Conservation (phyloP, 2,113 vertebrate genomes). For the Cettia cetti region DNA sequence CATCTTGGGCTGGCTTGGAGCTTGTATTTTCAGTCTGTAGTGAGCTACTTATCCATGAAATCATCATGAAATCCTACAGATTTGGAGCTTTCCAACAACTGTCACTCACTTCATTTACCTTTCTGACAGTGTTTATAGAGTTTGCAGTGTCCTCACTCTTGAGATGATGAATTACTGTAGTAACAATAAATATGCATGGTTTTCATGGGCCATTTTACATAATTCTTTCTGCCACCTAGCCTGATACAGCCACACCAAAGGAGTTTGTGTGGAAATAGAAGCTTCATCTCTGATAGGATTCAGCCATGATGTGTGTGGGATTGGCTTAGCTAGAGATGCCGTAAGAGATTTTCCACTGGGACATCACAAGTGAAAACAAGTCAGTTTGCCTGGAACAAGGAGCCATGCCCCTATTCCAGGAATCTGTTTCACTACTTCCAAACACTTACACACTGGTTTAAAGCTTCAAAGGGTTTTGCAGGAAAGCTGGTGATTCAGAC, state of each 20-base stretch:
- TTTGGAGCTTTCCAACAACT: not conserved
- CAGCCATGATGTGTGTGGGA: not conserved
- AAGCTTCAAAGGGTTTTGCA: not conserved
- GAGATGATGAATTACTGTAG: not conserved
- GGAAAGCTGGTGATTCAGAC: not conserved
- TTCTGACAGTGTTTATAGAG: not conserved
- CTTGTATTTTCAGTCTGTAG: not conserved
- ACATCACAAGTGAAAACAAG: not conserved
- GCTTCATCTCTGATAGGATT: not conserved
- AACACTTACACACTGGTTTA: not conserved
- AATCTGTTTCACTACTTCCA: not conserved
- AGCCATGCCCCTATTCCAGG: not conserved
- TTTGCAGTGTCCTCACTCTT: not conserved
- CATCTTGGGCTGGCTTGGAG: not conserved
- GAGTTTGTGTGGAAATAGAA: not conserved
- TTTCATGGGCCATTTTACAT: not conserved
- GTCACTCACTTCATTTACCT: not conserved
- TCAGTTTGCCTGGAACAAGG: not conserved
- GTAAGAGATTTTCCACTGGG: not conserved
- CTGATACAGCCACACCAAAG: not conserved
- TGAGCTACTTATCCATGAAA: not conserved
- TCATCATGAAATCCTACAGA: not conserved
- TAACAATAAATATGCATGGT: not conserved
- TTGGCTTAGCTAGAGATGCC: not conserved
- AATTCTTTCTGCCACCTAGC: not conserved